A percentile compares a stretch with the other conserved stretches of the same genome.
Conservation (phyloP, 2,888 invertebrate species). For the Stenolophus ochropezus region DNA sequence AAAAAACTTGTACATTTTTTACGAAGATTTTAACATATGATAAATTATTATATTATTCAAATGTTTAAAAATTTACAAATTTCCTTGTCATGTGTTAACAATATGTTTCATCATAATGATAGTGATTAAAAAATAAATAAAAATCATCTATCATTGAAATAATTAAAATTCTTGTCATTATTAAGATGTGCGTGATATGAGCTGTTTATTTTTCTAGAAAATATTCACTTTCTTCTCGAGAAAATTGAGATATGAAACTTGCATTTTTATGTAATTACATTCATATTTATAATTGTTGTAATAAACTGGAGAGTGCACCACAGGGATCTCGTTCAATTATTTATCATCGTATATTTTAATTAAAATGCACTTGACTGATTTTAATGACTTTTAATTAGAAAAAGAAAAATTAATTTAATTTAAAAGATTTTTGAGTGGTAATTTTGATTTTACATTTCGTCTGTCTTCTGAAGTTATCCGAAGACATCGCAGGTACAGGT, state of each 20-base stretch:
- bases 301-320: too few species aligned
- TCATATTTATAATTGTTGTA: not conserved
- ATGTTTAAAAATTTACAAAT: not conserved
- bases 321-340: too few species aligned
- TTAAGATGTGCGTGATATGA: not conserved
- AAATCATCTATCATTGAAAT: not conserved
- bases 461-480: too few species aligned
- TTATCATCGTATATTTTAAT: too few species aligned
- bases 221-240: constrained; percentile 30
- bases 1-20: not conserved
- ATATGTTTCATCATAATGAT: not conserved
- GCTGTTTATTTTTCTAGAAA: not conserved
- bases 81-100: too few species aligned
- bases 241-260: not conserved
- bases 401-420: too few species aligned
- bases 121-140: not conserved
- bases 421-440: too few species aligned
- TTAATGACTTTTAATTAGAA: too few species aligned
- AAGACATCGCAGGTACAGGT: too few species aligned
- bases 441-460: too few species aligned
- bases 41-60: not conserved
- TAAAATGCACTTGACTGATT: too few species aligned
- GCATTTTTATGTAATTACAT: constrained; percentile 2
- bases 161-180: not conserved
- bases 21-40: not conserved